Conservation (phyloP, 2,113 vertebrate species). For the Chaetorhynchus papuensis region DNA sequence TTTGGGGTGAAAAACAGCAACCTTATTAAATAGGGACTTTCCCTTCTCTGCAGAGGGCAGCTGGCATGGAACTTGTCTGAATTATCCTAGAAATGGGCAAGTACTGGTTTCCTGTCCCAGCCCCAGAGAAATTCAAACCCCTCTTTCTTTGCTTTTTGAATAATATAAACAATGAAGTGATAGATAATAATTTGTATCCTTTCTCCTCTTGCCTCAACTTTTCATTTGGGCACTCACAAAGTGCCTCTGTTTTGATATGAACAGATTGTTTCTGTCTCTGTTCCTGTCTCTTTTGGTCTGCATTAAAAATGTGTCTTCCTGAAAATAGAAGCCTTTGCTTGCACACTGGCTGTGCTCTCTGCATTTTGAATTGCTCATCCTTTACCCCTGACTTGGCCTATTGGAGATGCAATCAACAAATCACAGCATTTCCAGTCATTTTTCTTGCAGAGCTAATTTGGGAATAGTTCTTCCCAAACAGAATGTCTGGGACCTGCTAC, state of each 20-base stretch:
- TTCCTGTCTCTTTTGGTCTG: not conserved
- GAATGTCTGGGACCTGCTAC: not conserved
- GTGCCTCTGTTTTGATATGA: not conserved
- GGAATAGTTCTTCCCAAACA: not conserved
- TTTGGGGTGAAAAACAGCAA: not conserved
- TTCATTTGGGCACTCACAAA: not conserved
- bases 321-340: constrained; percentile 19
- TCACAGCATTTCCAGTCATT: constrained; percentile 16
- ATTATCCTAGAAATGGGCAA: not conserved
- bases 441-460: not conserved
- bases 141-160: not conserved
- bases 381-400: not conserved
- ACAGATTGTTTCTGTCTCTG: constrained; percentile 11
- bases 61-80: not conserved
- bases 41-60: not conserved
- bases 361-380: not conserved
- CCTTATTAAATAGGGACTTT: not conserved
- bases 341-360: not conserved
- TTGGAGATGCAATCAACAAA: not conserved
- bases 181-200: not conserved
- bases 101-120: not conserved
- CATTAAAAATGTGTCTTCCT: not conserved
- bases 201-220: not conserved
- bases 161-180: not conserved
- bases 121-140: not conserved